Evolutionary conservation across 2,113 vertebrate species (phyloP).

Genomic region (Apaloderma vittatum): DNA sequence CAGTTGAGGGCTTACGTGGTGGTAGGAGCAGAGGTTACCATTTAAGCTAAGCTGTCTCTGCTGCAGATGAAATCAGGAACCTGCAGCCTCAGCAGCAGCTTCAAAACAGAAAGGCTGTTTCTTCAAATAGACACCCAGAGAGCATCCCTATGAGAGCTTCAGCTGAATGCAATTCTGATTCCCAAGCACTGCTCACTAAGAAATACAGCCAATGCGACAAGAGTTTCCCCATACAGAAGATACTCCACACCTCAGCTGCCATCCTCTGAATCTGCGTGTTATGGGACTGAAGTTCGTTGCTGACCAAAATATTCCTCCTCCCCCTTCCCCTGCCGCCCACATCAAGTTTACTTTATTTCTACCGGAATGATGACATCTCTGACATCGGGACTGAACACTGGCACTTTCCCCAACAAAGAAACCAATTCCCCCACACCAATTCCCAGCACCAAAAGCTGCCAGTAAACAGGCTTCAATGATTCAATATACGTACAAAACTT

Average conservation of each 20-base stretch:
- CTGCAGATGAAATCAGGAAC: background rate
- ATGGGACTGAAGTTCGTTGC: accelerated
- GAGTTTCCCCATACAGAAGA: background rate
- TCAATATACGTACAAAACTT: background rate
- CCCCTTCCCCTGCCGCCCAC: background rate
- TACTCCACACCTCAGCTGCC: background rate
- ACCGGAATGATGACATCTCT: background rate
- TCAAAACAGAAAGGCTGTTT: background rate
- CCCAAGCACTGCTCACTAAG: background rate
- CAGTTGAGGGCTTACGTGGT: accelerated
- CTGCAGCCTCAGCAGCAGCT: background rate
- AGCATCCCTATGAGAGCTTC: background rate
- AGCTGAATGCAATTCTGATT: accelerated
- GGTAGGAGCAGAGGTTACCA: background rate
- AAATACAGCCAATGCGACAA: background rate
- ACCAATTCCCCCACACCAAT: background rate
- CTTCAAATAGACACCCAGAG: background rate
- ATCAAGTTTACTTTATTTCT: background rate
- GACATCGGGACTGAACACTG: background rate
- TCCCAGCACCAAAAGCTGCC: background rate
- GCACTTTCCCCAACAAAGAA: background rate
- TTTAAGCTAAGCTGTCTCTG: background rate
- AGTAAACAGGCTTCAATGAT: background rate
- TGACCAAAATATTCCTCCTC: background rate
- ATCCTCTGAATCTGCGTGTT: background rate